Evolutionary conservation across 2,888 invertebrate species (phyloP), one percentile per base, ranked within the genome.

Genomic region (Anoncus sp.): DNA sequence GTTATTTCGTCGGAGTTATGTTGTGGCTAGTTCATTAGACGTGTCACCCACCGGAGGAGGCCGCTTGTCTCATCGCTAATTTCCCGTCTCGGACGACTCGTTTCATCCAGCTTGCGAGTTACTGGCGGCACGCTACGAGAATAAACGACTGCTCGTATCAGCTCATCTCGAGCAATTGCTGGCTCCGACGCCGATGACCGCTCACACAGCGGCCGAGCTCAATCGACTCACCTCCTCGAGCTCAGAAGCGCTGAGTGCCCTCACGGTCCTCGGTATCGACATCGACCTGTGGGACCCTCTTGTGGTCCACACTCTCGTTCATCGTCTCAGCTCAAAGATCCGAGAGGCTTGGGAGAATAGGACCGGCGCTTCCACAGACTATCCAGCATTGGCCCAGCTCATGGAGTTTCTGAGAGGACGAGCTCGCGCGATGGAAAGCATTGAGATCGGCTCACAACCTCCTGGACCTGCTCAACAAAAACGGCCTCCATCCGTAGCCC

Each of bases 301-400:
- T 0, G 12, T 72, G 10, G 55, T 63, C 1, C 43, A 63, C n/a
- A 2, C 10, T 5, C 10, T 53, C 1, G 40, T 40, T 1, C 35
- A 9, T 0, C n/a, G 24, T 1, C 49, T 66, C 16, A 40, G 27
- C 5, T 9, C 24, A 7, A 59, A 51, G 49, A 4, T 51, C 7
- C 14, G 35, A 0, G 74, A 74, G 9, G 20, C 60, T 5, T 74
- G 74, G 66, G 74, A 74, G 59, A 27, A 18, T 2, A 49, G 59
- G 10, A 2, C 66, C 18, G 74, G 66, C 3, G 2, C n/a, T 7
- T 3, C 3, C 3, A 31, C 31, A 3, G 31, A 3, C 3, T 31
- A 5, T 7, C 31, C 31, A 7, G 3, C 31, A 5, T 7, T 31
- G 3, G 31, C 3, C 31, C 31, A 31, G 31, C 31, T 31, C 31